These are phyloP conservation scores for Oryzias javanicus DNA, from an alignment of 2,113 vertebrate species.

Conservation along the genomic window DNA sequence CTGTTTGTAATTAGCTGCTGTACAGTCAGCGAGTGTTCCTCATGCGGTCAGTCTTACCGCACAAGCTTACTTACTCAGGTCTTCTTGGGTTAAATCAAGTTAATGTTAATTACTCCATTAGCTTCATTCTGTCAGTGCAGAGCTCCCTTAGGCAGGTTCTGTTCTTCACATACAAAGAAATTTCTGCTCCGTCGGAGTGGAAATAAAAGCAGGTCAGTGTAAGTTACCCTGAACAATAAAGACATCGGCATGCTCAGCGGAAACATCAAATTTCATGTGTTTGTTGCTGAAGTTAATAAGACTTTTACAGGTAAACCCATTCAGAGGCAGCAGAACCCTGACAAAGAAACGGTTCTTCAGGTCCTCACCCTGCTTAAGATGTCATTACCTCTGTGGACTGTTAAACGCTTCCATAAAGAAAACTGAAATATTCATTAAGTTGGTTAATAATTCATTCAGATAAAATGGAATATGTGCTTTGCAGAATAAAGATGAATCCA, in stretches of 20 bases:
- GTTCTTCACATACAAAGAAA: conserved; percentile 46
- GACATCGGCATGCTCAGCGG: conserved; percentile 25
- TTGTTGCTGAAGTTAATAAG: too few species aligned
- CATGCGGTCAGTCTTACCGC: conserved; percentile 36
- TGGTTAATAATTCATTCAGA: conserved; percentile 73
- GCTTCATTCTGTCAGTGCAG: conserved; percentile 50
- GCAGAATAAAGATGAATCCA: conserved; percentile 62
- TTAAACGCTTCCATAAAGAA: conserved; percentile 68
- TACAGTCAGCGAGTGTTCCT: conserved; percentile 47
- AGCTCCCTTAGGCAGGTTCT: conserved; percentile 43
- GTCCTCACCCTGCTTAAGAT: conserved; percentile 49
- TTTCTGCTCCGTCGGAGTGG: conserved; percentile 28
- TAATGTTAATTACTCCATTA: conserved; percentile 65
- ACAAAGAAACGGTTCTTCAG: conserved; percentile 30
- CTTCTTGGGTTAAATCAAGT: conserved; percentile 61
- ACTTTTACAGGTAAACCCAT: too few species aligned
- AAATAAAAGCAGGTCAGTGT: conserved; percentile 32
- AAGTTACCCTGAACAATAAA: conserved; percentile 25
- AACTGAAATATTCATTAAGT: conserved; percentile 74
- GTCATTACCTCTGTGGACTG: conserved; percentile 67
- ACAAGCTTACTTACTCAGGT: conserved; percentile 25
- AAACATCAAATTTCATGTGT: neutral
- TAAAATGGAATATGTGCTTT: conserved; percentile 68
- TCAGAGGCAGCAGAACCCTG: neutral
- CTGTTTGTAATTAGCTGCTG: conserved; percentile 53